phyloP scores from a whole-genome alignment of 2,888 invertebrate genomes.

The Aporophyla lueneburgensis region DNA sequence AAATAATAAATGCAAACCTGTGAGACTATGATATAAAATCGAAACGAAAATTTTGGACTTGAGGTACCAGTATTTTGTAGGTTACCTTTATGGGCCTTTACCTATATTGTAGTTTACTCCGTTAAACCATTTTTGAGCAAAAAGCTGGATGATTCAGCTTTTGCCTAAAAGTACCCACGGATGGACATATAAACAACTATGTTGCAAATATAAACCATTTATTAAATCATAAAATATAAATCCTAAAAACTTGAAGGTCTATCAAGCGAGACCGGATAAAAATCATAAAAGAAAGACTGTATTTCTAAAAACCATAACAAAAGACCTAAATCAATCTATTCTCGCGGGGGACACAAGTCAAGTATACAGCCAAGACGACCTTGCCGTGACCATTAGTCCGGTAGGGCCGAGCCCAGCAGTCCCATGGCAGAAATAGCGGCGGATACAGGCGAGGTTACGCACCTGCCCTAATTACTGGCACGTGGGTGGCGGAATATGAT shows the following conservation, averaged over 20 bases:
- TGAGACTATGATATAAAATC: background rate
- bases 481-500: constrained; percentile 55
- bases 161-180: background rate
- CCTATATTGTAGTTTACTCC: no score
- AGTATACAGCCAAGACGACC: constrained; percentile 48
- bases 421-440: constrained; percentile 74
- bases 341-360: constrained; percentile 13
- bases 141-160: background rate
- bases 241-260: no score
- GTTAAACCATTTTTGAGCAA: background rate
- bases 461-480: constrained; percentile 77
- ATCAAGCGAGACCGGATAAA: background rate
- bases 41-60: background rate
- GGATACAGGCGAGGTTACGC: constrained; percentile 75
- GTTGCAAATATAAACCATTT: background rate
- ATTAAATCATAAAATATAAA: background rate
- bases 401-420: constrained; percentile 63
- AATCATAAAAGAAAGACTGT: constrained; percentile 6
- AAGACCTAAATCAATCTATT: constrained; percentile 39
- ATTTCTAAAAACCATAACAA: constrained; percentile 13
- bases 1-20: background rate
- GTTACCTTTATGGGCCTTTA: background rate
- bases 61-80: background rate
- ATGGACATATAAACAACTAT: background rate
- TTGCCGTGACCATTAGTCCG: constrained; percentile 62